Base-by-base conservation (phyloP, 2,888 invertebrate genomes). In the Tipula unca region DNA sequence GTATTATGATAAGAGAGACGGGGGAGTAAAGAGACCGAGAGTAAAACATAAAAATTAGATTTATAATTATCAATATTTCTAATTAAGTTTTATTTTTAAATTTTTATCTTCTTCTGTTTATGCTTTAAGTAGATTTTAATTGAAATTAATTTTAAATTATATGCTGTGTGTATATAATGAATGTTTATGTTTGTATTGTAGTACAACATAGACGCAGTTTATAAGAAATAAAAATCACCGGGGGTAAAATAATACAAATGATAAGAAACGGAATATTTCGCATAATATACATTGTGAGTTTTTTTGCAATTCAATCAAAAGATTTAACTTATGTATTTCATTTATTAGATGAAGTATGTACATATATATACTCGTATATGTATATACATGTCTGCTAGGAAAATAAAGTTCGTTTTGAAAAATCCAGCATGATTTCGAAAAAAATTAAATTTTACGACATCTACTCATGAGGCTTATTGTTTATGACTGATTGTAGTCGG, bases 111-210 rank as follows among this genome's bases (percentile, higher is more conserved):
- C 48, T n/a, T 48, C 48, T 48, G 48, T 48, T 48, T n/a, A n/a
- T 48, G n/a, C n/a, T 69, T 69, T 69, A 69, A 69, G 69, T 69
- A 69, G 69, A 69, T 10, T 69, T 69, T 69, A 69, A 69, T 69
- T 69, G 69, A 69, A 69, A 69, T 69, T 69, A 25, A 69, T 69
- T 69, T 69, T 25, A 69, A 69, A 69, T 25, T 69, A 69, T 69
- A 69, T 10, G 8, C 10, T 69, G 25, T 69, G 14, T 69, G 25
- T 25, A 3, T 69, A 25, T 69, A 25, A 17, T 48, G 4, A 17
- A 48, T 48, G 48, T 48, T 48, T 69, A 69, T 69, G 25, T 69
- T 69, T 69, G 10, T 25, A 8, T 69, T 69, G 10, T 25, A 8
- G 20, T 69, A 25, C 3, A 8, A 69, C n/a, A 3, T 25, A 69